Base-by-base conservation (phyloP, 2,113 vertebrate species). In the Trogon melanurus region DNA sequence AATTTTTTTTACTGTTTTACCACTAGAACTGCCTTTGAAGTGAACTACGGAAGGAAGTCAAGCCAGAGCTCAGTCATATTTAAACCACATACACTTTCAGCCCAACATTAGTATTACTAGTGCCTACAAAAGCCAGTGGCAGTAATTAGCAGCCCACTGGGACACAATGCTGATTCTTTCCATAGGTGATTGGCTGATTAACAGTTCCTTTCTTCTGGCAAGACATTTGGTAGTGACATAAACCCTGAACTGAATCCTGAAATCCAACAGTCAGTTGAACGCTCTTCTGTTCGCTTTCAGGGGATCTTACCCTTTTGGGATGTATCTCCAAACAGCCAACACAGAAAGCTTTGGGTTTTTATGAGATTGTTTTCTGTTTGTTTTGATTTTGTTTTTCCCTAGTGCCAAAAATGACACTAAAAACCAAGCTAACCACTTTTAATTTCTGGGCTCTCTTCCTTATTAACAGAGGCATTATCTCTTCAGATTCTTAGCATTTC, bases 241-340 rank as follows among this genome's bases (percentile, higher is more conserved):
- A 94, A 78, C n/a, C 29, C 94, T 91, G 85, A 74, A 85, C 71
- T 16, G 3, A 36, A 79, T 92, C 69, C 89, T 95, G 79, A 92
- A 93, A 93, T 82, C 80, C 71, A 53, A 11, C 69, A 81, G 47
- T 69, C 76, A 44, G 16, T 29, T 69, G 82, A 85, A 74, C 11
- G 54, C 13, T 94, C 27, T 47, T 91, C n/a, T 71, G 62, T 88
- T 96, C 41, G 32, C 65, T 90, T 96, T 94, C 66, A 74, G 84
- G 60, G 73, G n/a, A 79, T 88, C 86, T 92, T 88, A 88, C 18
- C 10, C 67, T 66, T 58, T 91, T 89, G 82, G 80, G 72, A 76
- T 67, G 13, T 48, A 19, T 94, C 91, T 95, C 72, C 26, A 83
- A 89, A 61, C 34, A 84, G 65, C 44, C 65, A 85, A 87, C 45